Percentiles rank a stretch among this genome's conserved stretches.
phyloP scores from a whole-genome alignment of 2,797 vertebrate species.

The Cygnus olor region DNA sequence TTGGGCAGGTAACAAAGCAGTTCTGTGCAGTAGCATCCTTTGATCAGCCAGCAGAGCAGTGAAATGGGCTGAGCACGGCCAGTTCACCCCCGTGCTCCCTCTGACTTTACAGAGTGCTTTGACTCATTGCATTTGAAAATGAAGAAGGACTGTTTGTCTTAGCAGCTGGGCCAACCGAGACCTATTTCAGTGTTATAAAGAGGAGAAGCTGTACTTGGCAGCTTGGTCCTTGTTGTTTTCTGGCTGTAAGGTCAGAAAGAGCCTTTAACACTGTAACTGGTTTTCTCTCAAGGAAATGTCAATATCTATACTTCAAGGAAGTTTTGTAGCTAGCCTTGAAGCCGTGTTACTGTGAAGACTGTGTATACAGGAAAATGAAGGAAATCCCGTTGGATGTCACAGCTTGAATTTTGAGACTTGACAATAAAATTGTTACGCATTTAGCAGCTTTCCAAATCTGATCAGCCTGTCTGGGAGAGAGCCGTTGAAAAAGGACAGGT shows the following conservation, averaged over 20 bases:
- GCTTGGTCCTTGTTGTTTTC: background rate
- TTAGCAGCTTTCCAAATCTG: background rate
- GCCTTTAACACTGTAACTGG: background rate
- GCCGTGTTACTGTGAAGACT: background rate
- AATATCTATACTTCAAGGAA: background rate
- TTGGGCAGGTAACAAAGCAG: background rate
- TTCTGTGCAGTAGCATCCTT: background rate
- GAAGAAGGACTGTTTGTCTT: background rate
- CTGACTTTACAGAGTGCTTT: background rate
- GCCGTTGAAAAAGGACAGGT: too few relatives aligned
- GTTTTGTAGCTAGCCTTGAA: background rate
- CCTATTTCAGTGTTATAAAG: background rate
- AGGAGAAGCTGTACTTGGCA: background rate
- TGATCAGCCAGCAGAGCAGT: background rate
- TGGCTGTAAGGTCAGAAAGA: background rate
- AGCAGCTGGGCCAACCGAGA: too few relatives aligned
- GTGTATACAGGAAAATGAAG: background rate
- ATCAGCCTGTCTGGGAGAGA: background rate
- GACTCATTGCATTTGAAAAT: background rate
- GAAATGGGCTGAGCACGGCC: background rate
- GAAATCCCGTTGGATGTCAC: background rate
- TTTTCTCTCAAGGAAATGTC: background rate
- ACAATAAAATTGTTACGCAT: background rate
- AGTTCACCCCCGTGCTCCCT: background rate
- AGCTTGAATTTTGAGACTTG: background rate